Evolutionary conservation across 2,888 invertebrate genomes (phyloP), one percentile per base, ranked within the genome.

Genomic region (Lasioglossum marginatum): DNA sequence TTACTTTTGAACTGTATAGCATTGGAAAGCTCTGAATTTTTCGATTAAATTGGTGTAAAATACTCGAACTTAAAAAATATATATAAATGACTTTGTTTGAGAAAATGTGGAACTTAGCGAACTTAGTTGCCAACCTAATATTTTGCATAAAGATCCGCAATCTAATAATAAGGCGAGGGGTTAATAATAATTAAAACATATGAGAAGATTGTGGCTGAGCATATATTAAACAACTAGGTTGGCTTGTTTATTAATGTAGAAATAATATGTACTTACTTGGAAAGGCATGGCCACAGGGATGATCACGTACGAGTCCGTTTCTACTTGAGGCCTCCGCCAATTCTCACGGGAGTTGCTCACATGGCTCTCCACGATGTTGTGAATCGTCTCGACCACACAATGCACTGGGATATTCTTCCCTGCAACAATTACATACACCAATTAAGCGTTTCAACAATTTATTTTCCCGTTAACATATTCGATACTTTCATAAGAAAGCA

Each of bases 291-390:
- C 97, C 16, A 98, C 97, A 1, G 99, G 99, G 87, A 99, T 98
- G 95, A 99, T 99, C 94, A 99, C 99, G 96, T 98, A 99, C 93
- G 98, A 98, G 96, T 99, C 99, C 2, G 98, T 97, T 95, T 99
- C 99, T 77, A 99, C 97, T 83, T 97, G 96, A 0, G 97, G 97
- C 45, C 97, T 96, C 82, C 97, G 96, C 96, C 97, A 97, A 71
- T 96, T 96, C 95, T 96, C 96, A 8, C 96, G 95, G 66, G 96
- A 96, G 91, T 97, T 97, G 88, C 96, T 96, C 81, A 96, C 95
- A 78, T 95, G 93, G 96, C 96, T 93, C 97, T 98, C 91, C 97
- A 95, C 68, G 96, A 97, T 90, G 97, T 95, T 95, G 91, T 95
- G 97, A 77, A 98, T 97, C 0, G 97, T 97, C 96, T 99, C 99